Base-by-base conservation (phyloP, 2,113 vertebrate genomes). In the Trachemys scripta region DNA sequence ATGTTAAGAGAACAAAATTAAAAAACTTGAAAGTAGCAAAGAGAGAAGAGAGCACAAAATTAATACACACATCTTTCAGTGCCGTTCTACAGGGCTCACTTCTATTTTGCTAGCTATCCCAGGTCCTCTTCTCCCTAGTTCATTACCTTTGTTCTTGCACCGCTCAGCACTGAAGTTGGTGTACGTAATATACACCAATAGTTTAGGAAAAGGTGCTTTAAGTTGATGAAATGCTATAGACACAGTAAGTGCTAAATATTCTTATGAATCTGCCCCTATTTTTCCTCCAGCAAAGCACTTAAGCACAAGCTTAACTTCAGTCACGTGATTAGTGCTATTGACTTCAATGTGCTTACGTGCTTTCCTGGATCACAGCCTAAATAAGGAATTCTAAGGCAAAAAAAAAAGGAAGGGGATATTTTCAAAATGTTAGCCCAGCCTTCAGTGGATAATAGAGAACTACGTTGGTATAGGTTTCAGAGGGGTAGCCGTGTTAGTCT, bases 21-120 rank as follows among this genome's bases (percentile, higher is more conserved):
- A 76, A 90, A 96, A 96, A 75, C 65, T 93, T 95, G 85, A 95
- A 97, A 95, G 72, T 82, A 65, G 9, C 22, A 57, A 84, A 85
- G 93, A 85, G 87, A 95, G 88, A 85, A 85, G 54, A 85, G 59
- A 92, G 16, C 20, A 92, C 69, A 42, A 95, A 80, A 65, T 91
- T 84, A 91, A 51, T 81, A 59, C 24, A 91, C 87, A 27, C 79
- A 93, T 83, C 85, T 90, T 1, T 92, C 92, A 38, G 88, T 0
- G 9, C 45, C 50, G 27, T 83, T 54, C n/a, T 86, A 22, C 53
- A 49, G 94, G 79, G 25, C 10, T 83, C 3, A 49, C 79, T 94
- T 95, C 47, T 84, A 3, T 75, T 94, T 90, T 90, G 49, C 81
- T 69, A 76, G 6, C 42, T 92, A 81, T 69, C 47, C 16, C 50